Conservation (phyloP, 2,113 vertebrate genomes). For the Lophius piscatorius region DNA sequence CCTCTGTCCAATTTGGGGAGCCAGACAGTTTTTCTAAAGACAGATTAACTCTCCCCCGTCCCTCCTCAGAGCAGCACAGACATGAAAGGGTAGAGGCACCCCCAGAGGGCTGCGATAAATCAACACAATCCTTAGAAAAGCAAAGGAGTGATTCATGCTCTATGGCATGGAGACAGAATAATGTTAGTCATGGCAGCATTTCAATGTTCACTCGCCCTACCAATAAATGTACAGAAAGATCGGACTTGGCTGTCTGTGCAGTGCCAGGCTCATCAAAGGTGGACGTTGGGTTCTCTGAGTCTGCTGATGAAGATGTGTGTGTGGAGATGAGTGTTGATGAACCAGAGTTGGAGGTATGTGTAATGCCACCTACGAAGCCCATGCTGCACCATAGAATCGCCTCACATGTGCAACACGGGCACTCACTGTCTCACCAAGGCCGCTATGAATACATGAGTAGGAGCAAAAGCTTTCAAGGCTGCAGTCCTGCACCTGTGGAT, state of each 20-base stretch:
- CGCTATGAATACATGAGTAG: slow-evolving; percentile 19
- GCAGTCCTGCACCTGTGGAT: slow-evolving; percentile 14
- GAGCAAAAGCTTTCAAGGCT: slow-evolving; percentile 40
- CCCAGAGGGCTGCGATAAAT: slow-evolving; percentile 49
- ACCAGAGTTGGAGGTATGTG: slow-evolving; percentile 56
- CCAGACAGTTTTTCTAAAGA: slow-evolving; percentile 29
- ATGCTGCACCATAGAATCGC: slow-evolving; percentile 61
- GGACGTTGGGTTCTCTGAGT: slow-evolving; percentile 8
- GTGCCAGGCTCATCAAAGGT: slow-evolving; percentile 24
- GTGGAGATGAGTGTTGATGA: slow-evolving; percentile 83
- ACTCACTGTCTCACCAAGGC: slow-evolving; percentile 14
- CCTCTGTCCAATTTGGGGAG: slow-evolving; percentile 19
- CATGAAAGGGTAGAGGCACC: slow-evolving; percentile 52
- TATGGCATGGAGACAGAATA: slow-evolving; percentile 36
- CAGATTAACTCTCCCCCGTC: slow-evolving; percentile 54
- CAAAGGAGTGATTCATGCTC: slow-evolving; percentile 47
- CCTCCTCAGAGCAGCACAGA: slow-evolving; percentile 48
- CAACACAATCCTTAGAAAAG: slow-evolving; percentile 41
- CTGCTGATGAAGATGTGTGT: slow-evolving; percentile 34
- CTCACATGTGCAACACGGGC: slow-evolving; percentile 51
- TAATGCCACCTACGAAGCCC: slow-evolving; percentile 18
- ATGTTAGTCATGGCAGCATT: slow-evolving; percentile 35
- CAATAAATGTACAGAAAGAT: slow-evolving; percentile 32
- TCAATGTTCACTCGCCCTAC: slow-evolving; percentile 39
- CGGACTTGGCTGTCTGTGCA: slow-evolving; percentile 17